These are phyloP conservation scores for Agrotis ipsilon DNA, from an alignment of 2,888 invertebrate genomes.

Conservation along the genomic window DNA sequence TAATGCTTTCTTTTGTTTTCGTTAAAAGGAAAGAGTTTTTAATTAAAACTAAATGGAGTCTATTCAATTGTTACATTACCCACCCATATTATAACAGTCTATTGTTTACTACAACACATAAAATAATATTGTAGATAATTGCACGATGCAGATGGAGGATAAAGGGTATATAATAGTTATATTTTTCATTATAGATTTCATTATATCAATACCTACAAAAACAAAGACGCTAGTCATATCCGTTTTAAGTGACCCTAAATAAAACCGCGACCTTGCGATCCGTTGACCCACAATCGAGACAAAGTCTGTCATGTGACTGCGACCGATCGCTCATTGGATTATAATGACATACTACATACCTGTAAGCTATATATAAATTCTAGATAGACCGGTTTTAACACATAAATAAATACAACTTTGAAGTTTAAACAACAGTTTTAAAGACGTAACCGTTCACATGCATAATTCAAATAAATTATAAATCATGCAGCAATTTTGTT, in stretches of 20 bases:
- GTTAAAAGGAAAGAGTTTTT: neutral
- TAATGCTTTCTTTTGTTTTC: constrained; percentile 22
- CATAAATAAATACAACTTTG: constrained; percentile 11
- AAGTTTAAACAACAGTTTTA: neutral
- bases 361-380: neutral
- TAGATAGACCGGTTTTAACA: constrained; percentile 25
- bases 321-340: constrained; percentile 23
- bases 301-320: constrained; percentile 44
- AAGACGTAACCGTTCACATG: neutral
- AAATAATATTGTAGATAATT: too few relatives aligned
- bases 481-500: constrained; percentile 12
- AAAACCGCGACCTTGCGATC: constrained; percentile 26
- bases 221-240: neutral
- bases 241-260: neutral
- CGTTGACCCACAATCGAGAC: constrained; percentile 53
- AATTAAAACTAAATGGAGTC: constrained; percentile 13
- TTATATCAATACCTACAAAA: neutral
- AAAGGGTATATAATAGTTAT: too few relatives aligned
- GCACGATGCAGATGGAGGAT: too few relatives aligned
- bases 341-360: neutral
- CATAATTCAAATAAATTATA: neutral
- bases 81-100: too few relatives aligned
- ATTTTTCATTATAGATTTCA: too few relatives aligned
- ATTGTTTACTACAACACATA: constrained; percentile 21
- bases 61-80: constrained; percentile 5